Percentiles rank a stretch among this genome's conserved stretches.
phyloP scores from a whole-genome alignment of 1,140 invertebrate genomes.

The Listronotus bonariensis region DNA sequence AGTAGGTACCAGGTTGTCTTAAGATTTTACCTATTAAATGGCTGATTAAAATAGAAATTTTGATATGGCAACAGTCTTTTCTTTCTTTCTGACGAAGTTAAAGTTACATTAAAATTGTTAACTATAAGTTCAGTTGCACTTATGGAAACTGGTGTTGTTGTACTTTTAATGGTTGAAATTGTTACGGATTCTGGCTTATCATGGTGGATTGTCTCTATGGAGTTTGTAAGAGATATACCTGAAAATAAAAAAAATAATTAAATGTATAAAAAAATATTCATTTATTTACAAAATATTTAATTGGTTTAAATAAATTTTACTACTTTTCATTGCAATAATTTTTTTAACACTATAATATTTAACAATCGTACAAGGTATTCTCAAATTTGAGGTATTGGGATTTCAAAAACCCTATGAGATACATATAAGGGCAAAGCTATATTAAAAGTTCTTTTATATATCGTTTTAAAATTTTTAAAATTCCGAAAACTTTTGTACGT shows the following conservation, averaged over 20 bases:
- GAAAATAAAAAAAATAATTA: slow-evolving; percentile 1
- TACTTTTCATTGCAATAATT: no score
- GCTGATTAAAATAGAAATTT: slow-evolving; percentile 71
- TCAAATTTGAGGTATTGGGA: no score
- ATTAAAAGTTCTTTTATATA: no score
- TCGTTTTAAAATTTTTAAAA: no score
- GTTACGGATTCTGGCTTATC: slow-evolving; percentile 47
- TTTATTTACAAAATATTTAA: slow-evolving; percentile 3
- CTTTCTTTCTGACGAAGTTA: slow-evolving; percentile 61
- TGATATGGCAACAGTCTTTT: slow-evolving; percentile 79
- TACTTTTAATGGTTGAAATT: slow-evolving; percentile 33
- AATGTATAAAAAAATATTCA: not conserved
- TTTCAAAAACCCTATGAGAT: no score
- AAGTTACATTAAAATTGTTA: slow-evolving; percentile 26
- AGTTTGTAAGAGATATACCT: slow-evolving; percentile 3
- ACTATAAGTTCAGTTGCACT: slow-evolving; percentile 4
- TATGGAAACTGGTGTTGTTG: slow-evolving; percentile 21
- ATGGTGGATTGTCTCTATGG: slow-evolving; percentile 50
- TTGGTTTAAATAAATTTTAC: not conserved
- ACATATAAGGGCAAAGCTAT: no score
- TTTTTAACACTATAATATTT: no score
- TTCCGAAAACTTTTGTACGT: no score
- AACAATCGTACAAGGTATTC: no score
- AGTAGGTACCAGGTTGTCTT: not conserved
- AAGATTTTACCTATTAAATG: slow-evolving; percentile 27